Base-by-base conservation (phyloP, 2,113 vertebrate species). In the Albula glossodonta region DNA sequence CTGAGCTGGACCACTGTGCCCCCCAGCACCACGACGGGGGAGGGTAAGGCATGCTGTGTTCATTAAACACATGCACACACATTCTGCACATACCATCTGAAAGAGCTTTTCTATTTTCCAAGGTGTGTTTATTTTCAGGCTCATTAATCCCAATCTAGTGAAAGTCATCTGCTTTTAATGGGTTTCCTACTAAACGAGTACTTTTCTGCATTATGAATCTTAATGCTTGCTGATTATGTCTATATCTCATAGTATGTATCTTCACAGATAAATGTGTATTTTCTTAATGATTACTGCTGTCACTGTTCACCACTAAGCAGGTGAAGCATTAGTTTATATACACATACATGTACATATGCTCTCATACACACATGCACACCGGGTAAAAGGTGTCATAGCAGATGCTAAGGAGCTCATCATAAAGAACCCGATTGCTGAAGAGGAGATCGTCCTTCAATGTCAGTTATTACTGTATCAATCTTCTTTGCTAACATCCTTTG, bases 1-100 rank as follows among this genome's bases (percentile, higher is more conserved):
- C 98, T 4, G 97, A 99, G 92, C 92, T 99, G 90, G 97, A 99
- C 81, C 96, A 96, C 90, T 99, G 98, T 89, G 95, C 95, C 11
- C 94, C 96, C 83, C 97, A 99, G 87, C 97, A 96, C 90, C 97
- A 96, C 82, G 96, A 96, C n/a, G 88, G 88, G 94, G 95, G 95
- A 94, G 97, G 98, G 95, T 95, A 97, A 96, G 87, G 83, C 56
- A 60, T 15, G 56, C 8, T 11, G 11, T 12, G 17, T 3, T 60
- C 3, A 11, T 15, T 63, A 77, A 87, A 87, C 80, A 89, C 51
- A 86, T 86, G 81, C 77, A 83, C 63, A 81, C 77, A 78, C 82
- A 12, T 15, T 15, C 56, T 15, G 17, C 9, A 60, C 56, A 60
- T 15, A 15, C 56, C 12, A 1, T 15, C 56, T 41, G 31, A 41